Conservation (phyloP, 2,113 vertebrate genomes). For the Sinocyclocheilus rhinocerous region DNA sequence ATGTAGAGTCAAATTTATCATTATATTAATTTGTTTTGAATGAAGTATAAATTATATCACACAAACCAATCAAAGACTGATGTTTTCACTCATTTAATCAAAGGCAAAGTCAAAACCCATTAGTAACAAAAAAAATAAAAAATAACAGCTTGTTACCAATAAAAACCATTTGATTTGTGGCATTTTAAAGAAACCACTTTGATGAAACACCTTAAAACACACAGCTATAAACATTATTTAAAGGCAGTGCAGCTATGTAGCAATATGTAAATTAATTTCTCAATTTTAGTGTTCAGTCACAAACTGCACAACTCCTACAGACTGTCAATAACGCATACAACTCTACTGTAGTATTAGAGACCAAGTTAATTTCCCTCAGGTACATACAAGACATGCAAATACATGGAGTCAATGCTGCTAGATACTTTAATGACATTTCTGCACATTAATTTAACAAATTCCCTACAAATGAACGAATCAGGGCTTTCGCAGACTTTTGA, state of each 20-base stretch:
- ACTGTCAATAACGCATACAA: background rate
- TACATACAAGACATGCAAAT: slow-evolving; percentile 19
- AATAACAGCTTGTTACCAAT: background rate
- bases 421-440: slow-evolving; percentile 2
- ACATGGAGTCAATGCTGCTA: slow-evolving; percentile 13
- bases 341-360: background rate
- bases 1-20: background rate
- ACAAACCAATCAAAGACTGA: background rate
- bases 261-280: background rate
- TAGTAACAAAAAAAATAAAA: background rate
- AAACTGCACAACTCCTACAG: background rate
- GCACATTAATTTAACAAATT: slow-evolving; percentile 28
- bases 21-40: background rate
- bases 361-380: background rate
- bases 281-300: slow-evolving; percentile 2
- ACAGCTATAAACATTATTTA: background rate
- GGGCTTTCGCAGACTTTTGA: slow-evolving; percentile 5
- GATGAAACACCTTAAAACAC: background rate
- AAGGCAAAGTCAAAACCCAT: slow-evolving; percentile 8
- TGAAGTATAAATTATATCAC: background rate
- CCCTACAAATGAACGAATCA: background rate
- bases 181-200: background rate
- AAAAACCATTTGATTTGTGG: background rate
- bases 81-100: slow-evolving; percentile 10
- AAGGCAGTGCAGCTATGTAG: slow-evolving; percentile 8